Conservation (phyloP, 2,113 vertebrate species). For the Chloropsis cyanopogon region DNA sequence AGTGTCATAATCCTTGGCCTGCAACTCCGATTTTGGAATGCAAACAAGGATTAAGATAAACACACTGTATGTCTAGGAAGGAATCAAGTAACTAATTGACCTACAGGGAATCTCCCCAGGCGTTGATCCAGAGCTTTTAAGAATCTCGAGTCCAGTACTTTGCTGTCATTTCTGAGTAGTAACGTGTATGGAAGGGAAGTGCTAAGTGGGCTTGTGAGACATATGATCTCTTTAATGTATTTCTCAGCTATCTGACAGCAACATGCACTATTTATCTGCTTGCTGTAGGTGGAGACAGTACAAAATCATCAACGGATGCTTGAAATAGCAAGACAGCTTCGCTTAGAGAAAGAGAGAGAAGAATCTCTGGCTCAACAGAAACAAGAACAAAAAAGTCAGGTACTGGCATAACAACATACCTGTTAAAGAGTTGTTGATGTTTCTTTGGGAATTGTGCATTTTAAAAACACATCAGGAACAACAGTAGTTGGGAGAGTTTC, state of each 20-base stretch:
- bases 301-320: slow-evolving; percentile 94
- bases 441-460: not conserved
- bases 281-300: slow-evolving; percentile 95
- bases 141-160: slow-evolving; percentile 47
- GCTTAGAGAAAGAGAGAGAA: slow-evolving; percentile 92
- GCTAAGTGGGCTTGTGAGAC: slow-evolving; percentile 65
- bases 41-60: slow-evolving; percentile 77
- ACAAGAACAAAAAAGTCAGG: slow-evolving; percentile 95
- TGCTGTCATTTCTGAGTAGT: slow-evolving; percentile 67
- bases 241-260: slow-evolving; percentile 68
- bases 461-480: not conserved
- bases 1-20: slow-evolving; percentile 59
- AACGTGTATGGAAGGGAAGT: slow-evolving; percentile 66
- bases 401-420: slow-evolving; percentile 51
- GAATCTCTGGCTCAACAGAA: slow-evolving; percentile 90
- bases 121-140: slow-evolving; percentile 67
- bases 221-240: slow-evolving; percentile 56
- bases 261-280: slow-evolving; percentile 62
- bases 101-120: slow-evolving; percentile 67
- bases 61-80: slow-evolving; percentile 60
- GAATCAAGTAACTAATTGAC: slow-evolving; percentile 70
- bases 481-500: not conserved
- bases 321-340: slow-evolving; percentile 91
- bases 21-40: slow-evolving; percentile 76
- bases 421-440: not conserved